phyloP scores from a whole-genome alignment of 2,113 vertebrate genomes.

The Thamnophis sirtalis region DNA sequence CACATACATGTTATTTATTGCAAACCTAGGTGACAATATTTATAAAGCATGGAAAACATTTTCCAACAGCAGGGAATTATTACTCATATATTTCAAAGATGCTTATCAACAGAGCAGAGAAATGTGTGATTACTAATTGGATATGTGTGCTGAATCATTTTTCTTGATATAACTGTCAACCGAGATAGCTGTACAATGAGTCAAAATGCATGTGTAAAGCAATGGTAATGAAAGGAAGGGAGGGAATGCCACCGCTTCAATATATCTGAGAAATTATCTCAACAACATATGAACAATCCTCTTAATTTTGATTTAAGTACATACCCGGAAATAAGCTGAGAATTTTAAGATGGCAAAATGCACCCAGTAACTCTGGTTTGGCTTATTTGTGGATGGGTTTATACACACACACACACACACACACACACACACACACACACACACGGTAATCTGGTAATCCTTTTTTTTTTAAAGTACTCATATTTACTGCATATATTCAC shows the following conservation, averaged over 20 bases:
- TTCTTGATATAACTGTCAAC: neutral
- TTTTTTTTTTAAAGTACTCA: neutral
- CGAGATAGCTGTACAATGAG: slow-evolving; percentile 5
- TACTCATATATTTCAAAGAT: neutral
- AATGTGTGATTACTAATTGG: neutral
- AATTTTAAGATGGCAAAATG: neutral
- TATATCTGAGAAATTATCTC: neutral
- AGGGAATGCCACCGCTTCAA: neutral
- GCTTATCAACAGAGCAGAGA: neutral
- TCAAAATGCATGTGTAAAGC: slow-evolving; percentile 20
- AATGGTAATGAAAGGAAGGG: neutral
- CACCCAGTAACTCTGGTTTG: neutral
- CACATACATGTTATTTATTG: neutral
- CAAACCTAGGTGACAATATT: neutral
- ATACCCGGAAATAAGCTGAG: neutral
- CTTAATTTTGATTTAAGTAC: neutral
- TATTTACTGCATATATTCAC: neutral
- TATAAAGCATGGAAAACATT: neutral
- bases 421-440: too few relatives aligned
- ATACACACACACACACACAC: neutral
- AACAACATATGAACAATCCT: neutral
- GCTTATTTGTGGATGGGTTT: neutral
- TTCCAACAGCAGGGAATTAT: neutral
- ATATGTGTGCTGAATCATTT: neutral
- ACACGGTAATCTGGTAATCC: too few relatives aligned